phyloP scores from a whole-genome alignment of 2,888 invertebrate species.

The Acanthoscelides obtectus region DNA sequence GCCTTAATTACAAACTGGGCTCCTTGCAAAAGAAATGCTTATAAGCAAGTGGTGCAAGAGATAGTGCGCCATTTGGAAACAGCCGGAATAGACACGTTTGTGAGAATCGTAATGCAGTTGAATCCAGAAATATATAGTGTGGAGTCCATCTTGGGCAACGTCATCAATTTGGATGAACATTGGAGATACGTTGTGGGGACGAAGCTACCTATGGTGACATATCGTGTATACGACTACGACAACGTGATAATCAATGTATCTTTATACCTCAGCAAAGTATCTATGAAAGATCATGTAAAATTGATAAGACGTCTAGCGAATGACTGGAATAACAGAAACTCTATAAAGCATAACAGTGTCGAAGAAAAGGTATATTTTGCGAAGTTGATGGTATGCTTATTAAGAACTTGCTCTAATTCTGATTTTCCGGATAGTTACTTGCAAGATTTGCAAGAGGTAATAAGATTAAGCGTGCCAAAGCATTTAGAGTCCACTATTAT shows the following conservation, averaged over 20 bases:
- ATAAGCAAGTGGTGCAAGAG: slow-evolving; percentile 49
- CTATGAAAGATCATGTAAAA: slow-evolving; percentile 40
- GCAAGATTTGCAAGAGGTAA: slow-evolving; percentile 18
- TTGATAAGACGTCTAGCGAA: slow-evolving; percentile 55
- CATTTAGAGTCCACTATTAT: slow-evolving; percentile 64
- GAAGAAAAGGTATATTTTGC: slow-evolving; percentile 69
- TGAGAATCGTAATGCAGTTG: slow-evolving; percentile 53
- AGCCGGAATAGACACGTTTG: slow-evolving; percentile 56
- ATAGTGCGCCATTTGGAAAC: slow-evolving; percentile 55
- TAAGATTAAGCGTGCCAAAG: slow-evolving; percentile 55
- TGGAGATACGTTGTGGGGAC: slow-evolving; percentile 66
- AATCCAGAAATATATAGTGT: slow-evolving; percentile 49
- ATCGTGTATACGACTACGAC: slow-evolving; percentile 46
- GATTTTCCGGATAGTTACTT: slow-evolving; percentile 16
- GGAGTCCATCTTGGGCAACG: slow-evolving; percentile 51
- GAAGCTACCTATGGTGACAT: slow-evolving; percentile 57
- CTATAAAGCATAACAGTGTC: slow-evolving; percentile 58
- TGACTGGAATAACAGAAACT: slow-evolving; percentile 65
- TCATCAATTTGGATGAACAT: slow-evolving; percentile 49
- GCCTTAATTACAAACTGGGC: slow-evolving; percentile 49
- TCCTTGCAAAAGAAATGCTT: slow-evolving; percentile 43
- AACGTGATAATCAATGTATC: slow-evolving; percentile 57
- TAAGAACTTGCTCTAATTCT: slow-evolving; percentile 40
- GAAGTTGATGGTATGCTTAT: slow-evolving; percentile 58
- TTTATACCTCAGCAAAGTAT: slow-evolving; percentile 52